Evolutionary conservation across 2,888 invertebrate genomes (phyloP).

Genomic region (Tromatobia lineatoria): DNA sequence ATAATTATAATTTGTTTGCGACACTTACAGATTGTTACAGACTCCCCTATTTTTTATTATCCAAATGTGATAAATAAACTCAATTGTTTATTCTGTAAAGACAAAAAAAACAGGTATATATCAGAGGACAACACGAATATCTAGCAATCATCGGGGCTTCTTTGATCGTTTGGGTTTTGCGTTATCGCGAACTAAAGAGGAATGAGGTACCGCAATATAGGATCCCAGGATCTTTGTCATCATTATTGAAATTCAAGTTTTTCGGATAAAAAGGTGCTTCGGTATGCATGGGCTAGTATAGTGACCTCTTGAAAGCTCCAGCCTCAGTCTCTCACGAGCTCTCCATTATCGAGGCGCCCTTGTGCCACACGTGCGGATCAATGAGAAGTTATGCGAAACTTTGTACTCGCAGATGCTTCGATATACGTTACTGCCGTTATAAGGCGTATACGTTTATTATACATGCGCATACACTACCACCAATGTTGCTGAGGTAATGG

Average conservation of each 20-base stretch:
- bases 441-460: constrained; percentile 15
- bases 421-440: constrained; percentile 29
- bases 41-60: too few species aligned
- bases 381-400: constrained; percentile 64
- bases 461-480: background rate
- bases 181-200: too few species aligned
- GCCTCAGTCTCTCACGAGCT: constrained; percentile 37
- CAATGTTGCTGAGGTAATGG: constrained; percentile 10
- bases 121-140: too few species aligned
- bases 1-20: too few species aligned
- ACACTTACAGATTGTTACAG: too few species aligned
- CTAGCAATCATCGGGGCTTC: too few species aligned
- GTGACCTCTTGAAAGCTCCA: constrained; percentile 49
- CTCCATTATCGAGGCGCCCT: constrained; percentile 50
- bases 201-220: background rate
- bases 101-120: too few species aligned
- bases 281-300: constrained; percentile 61
- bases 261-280: constrained; percentile 62
- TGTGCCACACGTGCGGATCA: constrained; percentile 43
- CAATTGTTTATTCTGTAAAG: too few species aligned
- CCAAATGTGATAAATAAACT: too few species aligned
- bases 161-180: too few species aligned
- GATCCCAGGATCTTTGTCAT: constrained; percentile 3
- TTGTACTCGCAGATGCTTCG: constrained; percentile 31
- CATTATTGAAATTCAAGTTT: constrained; percentile 32